Evolutionary conservation across 2,113 vertebrate genomes (phyloP), one percentile per base, ranked within the genome.

Genomic region (Dryoscopus gambensis): DNA sequence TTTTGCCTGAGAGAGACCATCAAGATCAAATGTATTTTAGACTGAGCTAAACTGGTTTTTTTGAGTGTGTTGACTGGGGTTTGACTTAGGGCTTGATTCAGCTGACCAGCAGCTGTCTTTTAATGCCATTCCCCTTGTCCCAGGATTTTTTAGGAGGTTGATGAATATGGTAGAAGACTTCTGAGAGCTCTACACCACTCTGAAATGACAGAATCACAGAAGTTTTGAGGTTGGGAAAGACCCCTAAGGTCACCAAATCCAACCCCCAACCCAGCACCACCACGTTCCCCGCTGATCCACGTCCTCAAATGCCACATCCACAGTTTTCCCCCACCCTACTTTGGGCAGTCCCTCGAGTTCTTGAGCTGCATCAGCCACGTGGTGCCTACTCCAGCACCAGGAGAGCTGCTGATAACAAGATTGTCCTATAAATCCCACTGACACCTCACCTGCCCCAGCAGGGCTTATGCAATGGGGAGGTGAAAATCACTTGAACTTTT

Each of bases 401-500:
- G 27, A 67, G 30, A 83, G 62, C 77, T 85, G 65, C 55, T 81
- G 84, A 27, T 22, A 56, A 25, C 18, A 2, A 3, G 31, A 33
- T 11, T 56, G 17, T 67, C 39, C 39, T 7, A 62, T 44, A 56
- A 75, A 80, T n/a, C 35, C 6, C 3, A 35, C 53, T 7, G 15
- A 52, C 56, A 65, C 63, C 35, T 73, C 69, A 6, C 5, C 70
- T 53, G 17, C 69, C 40, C 73, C 76, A 44, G 15, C 59, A 89
- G 69, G n/a, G 50, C 60, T 90, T 55, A 71, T 19, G 56, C 68
- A 94, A 80, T 15, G 10, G 60, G 78, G 92, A 94, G 82, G 89
- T 87, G 89, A 96, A 82, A 96, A 94, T 95, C 73, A 68, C 71
- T 75, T 91, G 94, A 91, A 89, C 87, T 93, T 92, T 89, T 56